Percentiles rank a stretch among this genome's conserved stretches.
These are phyloP conservation scores for Channallabes apus DNA, from an alignment of 2,797 vertebrate species.

Conservation along the genomic window DNA sequence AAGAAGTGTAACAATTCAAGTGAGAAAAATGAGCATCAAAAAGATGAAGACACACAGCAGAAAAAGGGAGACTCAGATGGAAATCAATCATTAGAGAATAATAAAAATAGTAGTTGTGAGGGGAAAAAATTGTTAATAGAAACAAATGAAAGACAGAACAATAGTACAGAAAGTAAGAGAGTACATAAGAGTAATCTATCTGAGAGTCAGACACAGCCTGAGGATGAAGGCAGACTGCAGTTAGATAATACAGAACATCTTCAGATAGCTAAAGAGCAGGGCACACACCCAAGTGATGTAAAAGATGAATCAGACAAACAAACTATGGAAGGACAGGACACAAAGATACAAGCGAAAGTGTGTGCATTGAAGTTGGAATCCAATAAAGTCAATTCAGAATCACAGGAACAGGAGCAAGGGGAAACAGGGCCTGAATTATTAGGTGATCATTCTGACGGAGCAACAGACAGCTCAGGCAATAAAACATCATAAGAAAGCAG, in stretches of 20 bases:
- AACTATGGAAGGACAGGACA: slow-evolving; percentile 30
- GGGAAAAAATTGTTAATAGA: neutral
- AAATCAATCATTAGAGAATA: neutral
- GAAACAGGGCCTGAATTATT: fast-evolving
- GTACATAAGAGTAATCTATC: too few relatives aligned
- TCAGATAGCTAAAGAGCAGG: neutral
- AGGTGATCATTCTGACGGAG: neutral
- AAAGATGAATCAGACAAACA: neutral
- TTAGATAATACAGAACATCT: neutral
- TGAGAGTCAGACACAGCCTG: neutral
- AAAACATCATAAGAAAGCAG: neutral
- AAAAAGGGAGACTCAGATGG: neutral
- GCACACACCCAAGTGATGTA: neutral
- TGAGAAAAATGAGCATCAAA: neutral
- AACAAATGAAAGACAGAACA: neutral
- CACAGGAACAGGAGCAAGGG: neutral
- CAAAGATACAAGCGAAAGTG: slow-evolving; percentile 41
- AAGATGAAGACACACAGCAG: neutral
- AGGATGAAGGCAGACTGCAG: neutral
- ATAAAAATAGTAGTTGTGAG: neutral
- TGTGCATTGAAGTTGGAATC: slow-evolving; percentile 10
- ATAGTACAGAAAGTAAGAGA: neutral
- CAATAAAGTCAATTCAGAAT: neutral
- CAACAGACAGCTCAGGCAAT: neutral
- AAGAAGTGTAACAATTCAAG: neutral